Evolutionary conservation across 2,797 vertebrate genomes (phyloP).

Genomic region (Coluber constrictor): DNA sequence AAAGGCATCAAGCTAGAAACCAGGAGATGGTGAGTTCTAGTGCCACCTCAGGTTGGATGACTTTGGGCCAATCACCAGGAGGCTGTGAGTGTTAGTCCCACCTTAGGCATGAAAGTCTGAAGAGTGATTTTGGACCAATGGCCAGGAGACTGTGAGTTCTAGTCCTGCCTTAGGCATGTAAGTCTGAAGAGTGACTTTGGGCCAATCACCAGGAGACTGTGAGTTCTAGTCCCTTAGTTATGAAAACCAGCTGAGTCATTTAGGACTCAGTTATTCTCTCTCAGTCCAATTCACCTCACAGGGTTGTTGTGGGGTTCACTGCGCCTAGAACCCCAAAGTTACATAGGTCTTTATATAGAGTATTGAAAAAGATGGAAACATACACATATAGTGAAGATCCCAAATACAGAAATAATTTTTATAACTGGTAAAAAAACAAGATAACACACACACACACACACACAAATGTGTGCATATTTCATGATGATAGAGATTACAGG

Average conservation of each 20-base stretch:
- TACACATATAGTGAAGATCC: not conserved
- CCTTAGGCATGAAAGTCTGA: not conserved
- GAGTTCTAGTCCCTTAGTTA: no score
- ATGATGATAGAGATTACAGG: no score
- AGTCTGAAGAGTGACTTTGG: no score
- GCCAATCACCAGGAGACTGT: no score
- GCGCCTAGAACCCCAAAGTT: not conserved
- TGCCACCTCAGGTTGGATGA: not conserved
- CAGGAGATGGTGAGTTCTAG: not conserved
- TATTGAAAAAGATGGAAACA: not conserved
- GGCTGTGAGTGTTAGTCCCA: not conserved
- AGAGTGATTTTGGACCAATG: no score
- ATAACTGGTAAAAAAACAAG: not conserved
- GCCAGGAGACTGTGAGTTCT: no score
- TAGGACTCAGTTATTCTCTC: not conserved
- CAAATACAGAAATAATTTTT: not conserved
- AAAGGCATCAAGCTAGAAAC: not conserved
- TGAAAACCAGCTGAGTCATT: no score
- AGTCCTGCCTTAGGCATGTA: no score
- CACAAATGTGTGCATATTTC: not conserved
- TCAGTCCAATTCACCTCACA: not conserved
- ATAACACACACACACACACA: not conserved
- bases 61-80: not conserved
- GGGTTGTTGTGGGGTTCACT: no score
- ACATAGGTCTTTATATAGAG: not conserved